A percentile compares a stretch with the other conserved stretches of the same genome.
Conservation (phyloP, 2,113 vertebrate species). For the Eudyptes chrysolophus region DNA sequence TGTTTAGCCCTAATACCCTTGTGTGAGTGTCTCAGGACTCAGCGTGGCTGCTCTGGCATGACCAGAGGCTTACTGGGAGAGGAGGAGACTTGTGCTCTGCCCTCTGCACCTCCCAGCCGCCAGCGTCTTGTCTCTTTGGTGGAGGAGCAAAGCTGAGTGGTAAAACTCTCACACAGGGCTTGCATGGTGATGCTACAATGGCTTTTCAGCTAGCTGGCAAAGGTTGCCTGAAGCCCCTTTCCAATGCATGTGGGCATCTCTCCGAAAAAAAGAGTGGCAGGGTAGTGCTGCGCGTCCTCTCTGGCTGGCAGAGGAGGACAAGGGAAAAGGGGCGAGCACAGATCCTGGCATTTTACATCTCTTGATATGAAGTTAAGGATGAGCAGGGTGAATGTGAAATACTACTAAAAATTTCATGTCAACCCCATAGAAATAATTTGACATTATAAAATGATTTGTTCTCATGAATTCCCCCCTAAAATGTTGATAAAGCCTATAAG, state of each 20-base stretch:
- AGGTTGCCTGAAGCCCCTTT: not conserved
- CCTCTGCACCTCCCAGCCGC: not conserved
- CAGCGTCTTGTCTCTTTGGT: not conserved
- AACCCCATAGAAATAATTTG: not conserved
- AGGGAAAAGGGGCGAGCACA: not conserved
- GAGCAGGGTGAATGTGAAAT: not conserved
- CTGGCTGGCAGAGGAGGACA: not conserved
- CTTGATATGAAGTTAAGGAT: not conserved
- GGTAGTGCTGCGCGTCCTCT: not conserved
- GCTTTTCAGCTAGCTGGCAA: not conserved
- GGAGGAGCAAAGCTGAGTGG: not conserved
- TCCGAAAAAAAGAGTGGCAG: not conserved
- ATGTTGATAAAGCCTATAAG: not conserved
- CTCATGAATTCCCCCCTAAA: not conserved
- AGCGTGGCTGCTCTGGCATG: not conserved
- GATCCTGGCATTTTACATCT: not conserved
- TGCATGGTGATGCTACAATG: fast-evolving
- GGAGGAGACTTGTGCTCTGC: not conserved
- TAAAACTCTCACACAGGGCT: not conserved
- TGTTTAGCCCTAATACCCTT: not conserved
- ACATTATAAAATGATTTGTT: not conserved
- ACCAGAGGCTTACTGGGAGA: not conserved
- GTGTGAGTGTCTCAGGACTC: not conserved
- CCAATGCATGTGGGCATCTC: not conserved
- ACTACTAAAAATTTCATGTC: not conserved